A percentile compares a stretch with the other conserved stretches of the same genome.
Evolutionary conservation across 1,140 invertebrate species (phyloP).

Genomic region (Drosophila subpulchrella): DNA sequence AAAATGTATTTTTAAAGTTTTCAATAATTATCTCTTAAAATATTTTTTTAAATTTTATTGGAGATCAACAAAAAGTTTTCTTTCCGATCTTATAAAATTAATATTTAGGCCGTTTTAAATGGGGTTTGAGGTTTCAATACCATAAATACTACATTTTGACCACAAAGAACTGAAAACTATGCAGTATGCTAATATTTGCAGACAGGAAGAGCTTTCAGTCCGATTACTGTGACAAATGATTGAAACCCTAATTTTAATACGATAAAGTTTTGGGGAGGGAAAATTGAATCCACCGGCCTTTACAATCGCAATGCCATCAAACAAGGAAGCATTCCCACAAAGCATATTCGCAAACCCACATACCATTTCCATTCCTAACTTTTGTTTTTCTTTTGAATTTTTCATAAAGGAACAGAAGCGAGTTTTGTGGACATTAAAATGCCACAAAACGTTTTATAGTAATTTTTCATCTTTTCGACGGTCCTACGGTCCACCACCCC

Average conservation of each 20-base stretch:
- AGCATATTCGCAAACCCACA: constrained; percentile 1
- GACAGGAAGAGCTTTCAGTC: not conserved
- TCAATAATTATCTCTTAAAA: too few species aligned
- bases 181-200: not conserved
- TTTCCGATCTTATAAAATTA: too few species aligned
- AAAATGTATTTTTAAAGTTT: too few species aligned
- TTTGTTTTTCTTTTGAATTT: constrained; percentile 78
- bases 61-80: too few species aligned
- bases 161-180: not conserved
- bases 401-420: constrained; percentile 57
- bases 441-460: constrained; percentile 84
- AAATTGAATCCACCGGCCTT: constrained; percentile 2
- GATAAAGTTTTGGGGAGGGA: not conserved
- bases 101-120: too few species aligned
- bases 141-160: too few species aligned
- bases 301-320: constrained; percentile 5
- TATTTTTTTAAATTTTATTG: too few species aligned
- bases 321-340: constrained; percentile 8
- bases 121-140: too few species aligned
- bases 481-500: not conserved
- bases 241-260: not conserved
- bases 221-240: constrained; percentile 25
- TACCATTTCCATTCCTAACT: constrained; percentile 13
- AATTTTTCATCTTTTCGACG: constrained; percentile 81
- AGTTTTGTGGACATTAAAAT: constrained; percentile 80